A percentile compares a stretch with the other conserved stretches of the same genome.
phyloP scores from a whole-genome alignment of 2,888 invertebrate species.

The Galerucella nymphaeae region DNA sequence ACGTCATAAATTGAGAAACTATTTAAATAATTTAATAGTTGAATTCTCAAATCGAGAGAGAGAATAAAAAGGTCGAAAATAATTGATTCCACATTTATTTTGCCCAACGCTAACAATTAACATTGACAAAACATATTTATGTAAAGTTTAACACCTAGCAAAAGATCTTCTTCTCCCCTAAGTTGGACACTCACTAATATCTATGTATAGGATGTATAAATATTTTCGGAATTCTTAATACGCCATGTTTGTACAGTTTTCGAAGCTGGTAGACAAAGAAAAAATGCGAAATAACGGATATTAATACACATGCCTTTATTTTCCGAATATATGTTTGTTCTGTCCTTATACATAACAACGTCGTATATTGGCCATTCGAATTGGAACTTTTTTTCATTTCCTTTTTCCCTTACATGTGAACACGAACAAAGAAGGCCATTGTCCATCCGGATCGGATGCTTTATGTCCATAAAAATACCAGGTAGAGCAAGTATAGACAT shows the following conservation, averaged over 20 bases:
- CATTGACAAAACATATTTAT: neutral
- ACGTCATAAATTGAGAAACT: too few species aligned
- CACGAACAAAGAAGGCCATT: conserved; percentile 9
- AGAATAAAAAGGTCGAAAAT: too few species aligned
- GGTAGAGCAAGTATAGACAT: neutral
- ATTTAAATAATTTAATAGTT: too few species aligned
- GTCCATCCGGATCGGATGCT: neutral
- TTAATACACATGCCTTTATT: conserved; percentile 28
- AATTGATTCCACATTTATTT: too few species aligned
- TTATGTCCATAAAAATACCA: neutral
- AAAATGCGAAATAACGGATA: conserved; percentile 24
- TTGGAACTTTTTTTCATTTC: conserved; percentile 28
- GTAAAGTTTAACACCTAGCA: too few species aligned
- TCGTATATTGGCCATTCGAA: conserved; percentile 26
- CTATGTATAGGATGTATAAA: neutral
- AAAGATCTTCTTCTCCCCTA: neutral
- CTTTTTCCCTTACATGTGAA: conserved; percentile 12
- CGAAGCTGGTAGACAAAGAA: conserved; percentile 7
- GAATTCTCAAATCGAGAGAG: too few species aligned
- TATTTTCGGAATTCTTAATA: conserved; percentile 1
- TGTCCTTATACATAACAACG: conserved; percentile 20
- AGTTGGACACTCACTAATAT: neutral
- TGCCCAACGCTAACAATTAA: too few species aligned
- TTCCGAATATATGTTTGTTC: conserved; percentile 27
- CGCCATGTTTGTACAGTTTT: conserved; percentile 17